Conservation (phyloP, 2,797 vertebrate species). For the Cynopterus sphinx region DNA sequence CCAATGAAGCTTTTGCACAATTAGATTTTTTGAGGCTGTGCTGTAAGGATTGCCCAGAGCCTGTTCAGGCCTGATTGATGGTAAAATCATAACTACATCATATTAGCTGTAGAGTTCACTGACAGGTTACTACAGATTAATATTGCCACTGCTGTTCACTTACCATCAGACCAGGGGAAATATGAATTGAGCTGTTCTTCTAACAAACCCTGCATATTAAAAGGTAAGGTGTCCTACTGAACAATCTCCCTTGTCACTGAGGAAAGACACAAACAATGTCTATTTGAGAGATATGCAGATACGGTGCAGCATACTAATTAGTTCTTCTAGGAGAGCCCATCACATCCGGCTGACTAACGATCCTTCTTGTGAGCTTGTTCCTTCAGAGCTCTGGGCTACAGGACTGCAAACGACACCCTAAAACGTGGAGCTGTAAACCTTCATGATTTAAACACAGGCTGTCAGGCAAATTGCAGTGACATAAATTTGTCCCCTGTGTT, state of each 20-base stretch:
- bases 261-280: slow-evolving; percentile 82
- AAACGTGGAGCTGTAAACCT: slow-evolving; percentile 40
- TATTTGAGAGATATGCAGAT: slow-evolving; percentile 80
- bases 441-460: slow-evolving; percentile 76
- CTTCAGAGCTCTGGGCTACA: slow-evolving; percentile 69
- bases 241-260: slow-evolving; percentile 78
- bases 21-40: slow-evolving; percentile 96
- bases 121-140: slow-evolving; percentile 95
- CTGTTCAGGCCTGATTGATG: slow-evolving; percentile 94
- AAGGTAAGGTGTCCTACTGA: slow-evolving; percentile 82
- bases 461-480: slow-evolving; percentile 69
- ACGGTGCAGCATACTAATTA: slow-evolving; percentile 74
- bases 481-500: slow-evolving; percentile 52
- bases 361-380: slow-evolving; percentile 61
- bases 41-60: slow-evolving; percentile 94
- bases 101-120: slow-evolving; percentile 98
- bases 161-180: slow-evolving; percentile 89
- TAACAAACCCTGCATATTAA: slow-evolving; percentile 89
- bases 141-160: slow-evolving; percentile 94
- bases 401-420: slow-evolving; percentile 66
- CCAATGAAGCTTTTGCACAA: slow-evolving; percentile 97
- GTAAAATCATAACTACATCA: slow-evolving; percentile 98
- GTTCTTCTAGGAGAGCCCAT: slow-evolving; percentile 66
- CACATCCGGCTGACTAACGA: slow-evolving; percentile 70
- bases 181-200: slow-evolving; percentile 87